Conservation (phyloP, 2,113 vertebrate genomes). For the Penelope pileata region DNA sequence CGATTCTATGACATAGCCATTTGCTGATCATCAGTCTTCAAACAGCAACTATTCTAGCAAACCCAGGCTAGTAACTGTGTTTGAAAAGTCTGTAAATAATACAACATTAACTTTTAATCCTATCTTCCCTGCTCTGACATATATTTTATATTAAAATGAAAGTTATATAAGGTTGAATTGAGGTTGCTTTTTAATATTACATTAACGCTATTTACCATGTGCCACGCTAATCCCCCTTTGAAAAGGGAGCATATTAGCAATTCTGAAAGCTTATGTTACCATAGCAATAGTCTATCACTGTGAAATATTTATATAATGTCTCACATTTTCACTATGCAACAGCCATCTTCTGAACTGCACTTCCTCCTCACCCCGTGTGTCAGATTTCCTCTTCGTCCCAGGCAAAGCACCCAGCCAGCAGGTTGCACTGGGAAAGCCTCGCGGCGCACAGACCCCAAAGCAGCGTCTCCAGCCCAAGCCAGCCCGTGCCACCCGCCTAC, state of each 20-base stretch:
- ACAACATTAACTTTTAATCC: conserved; percentile 30
- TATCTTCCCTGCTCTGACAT: background rate
- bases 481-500: conserved; percentile 65
- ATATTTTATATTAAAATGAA: conserved; percentile 18
- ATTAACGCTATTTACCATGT: conserved; percentile 42
- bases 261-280: conserved; percentile 48
- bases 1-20: background rate
- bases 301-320: conserved; percentile 63
- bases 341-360: background rate
- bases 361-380: background rate
- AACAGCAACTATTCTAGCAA: background rate
- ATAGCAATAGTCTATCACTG: conserved; percentile 42
- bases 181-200: conserved; percentile 55
- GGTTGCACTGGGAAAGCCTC: rapidly evolving
- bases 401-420: rapidly evolving
- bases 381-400: background rate
- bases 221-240: conserved; percentile 34
- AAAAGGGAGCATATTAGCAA: conserved; percentile 18
- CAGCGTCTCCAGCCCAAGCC: background rate
- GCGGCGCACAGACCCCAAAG: rapidly evolving
- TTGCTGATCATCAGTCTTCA: background rate
- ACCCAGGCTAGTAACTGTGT: background rate
- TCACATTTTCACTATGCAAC: background rate
- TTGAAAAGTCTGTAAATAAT: conserved; percentile 32
- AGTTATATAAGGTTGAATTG: conserved; percentile 49